phyloP scores from a whole-genome alignment of 2,113 vertebrate species.

The Henicopernis longicauda region DNA sequence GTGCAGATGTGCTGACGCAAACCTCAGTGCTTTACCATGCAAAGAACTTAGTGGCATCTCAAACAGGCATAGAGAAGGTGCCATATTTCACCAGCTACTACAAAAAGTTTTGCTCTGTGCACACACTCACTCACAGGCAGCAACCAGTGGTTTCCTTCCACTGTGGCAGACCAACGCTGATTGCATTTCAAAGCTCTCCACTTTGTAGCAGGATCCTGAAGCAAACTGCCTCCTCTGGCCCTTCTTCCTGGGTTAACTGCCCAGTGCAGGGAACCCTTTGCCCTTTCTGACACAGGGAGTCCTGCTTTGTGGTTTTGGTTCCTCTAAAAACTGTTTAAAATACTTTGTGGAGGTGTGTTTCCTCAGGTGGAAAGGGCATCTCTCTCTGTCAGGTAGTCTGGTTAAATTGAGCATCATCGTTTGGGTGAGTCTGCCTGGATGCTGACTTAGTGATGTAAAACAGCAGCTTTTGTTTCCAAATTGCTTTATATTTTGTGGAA shows the following conservation, averaged over 20 bases:
- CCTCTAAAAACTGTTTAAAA: not conserved
- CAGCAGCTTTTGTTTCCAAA: slow-evolving; percentile 14
- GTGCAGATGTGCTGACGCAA: too few species aligned
- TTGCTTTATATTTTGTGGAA: not conserved
- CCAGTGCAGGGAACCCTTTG: not conserved
- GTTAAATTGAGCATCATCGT: rapidly evolving
- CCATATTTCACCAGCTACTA: not conserved
- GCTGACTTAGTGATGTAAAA: not conserved
- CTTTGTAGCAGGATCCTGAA: not conserved
- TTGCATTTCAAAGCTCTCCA: not conserved
- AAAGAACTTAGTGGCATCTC: not conserved
- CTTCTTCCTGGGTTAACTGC: not conserved
- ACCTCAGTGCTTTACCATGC: not conserved
- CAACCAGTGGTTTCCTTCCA: not conserved
- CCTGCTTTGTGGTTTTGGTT: not conserved
- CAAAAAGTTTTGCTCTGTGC: not conserved
- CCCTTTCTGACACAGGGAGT: not conserved
- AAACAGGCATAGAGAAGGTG: not conserved
- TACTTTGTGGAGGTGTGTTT: not conserved
- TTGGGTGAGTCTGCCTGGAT: not conserved
- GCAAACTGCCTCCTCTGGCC: not conserved
- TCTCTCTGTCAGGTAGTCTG: not conserved
- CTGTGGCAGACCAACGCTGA: not conserved
- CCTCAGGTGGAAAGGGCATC: not conserved
- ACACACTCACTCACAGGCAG: not conserved